Conservation (phyloP, 2,113 vertebrate species). For the Sinocyclocheilus grahami region DNA sequence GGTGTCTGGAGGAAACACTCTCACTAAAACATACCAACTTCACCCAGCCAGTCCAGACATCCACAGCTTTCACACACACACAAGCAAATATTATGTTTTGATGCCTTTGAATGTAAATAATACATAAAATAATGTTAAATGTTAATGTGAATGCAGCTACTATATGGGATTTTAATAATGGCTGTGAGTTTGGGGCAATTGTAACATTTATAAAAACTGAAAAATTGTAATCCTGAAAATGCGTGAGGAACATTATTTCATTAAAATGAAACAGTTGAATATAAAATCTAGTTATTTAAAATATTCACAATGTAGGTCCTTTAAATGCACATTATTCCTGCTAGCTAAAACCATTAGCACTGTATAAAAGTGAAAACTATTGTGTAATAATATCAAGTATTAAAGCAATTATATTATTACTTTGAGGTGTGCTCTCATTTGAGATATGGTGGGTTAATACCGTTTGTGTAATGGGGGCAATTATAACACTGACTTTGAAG, state of each 20-base stretch:
- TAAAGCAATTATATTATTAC: slow-evolving; percentile 6
- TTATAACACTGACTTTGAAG: background rate
- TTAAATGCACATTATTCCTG: background rate
- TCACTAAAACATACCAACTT: background rate
- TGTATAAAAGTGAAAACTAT: background rate
- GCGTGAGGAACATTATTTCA: background rate
- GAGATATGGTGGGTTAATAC: background rate
- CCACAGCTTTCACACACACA: background rate
- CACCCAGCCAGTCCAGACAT: background rate
- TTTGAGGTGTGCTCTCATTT: background rate
- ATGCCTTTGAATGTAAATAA: background rate
- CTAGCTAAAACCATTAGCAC: background rate
- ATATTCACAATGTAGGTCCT: background rate
- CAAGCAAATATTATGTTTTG: background rate
- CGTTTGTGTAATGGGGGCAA: background rate
- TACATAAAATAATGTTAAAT: no score
- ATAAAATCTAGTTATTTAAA: slow-evolving; percentile 6
- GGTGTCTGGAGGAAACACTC: background rate
- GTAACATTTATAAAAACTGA: background rate
- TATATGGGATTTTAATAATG: background rate
- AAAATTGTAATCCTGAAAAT: background rate
- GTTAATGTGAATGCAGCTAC: background rate
- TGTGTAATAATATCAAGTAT: background rate
- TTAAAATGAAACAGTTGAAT: background rate
- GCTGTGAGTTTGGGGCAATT: background rate